Conservation (phyloP, 1,140 invertebrate species). For the Battus philenor region DNA sequence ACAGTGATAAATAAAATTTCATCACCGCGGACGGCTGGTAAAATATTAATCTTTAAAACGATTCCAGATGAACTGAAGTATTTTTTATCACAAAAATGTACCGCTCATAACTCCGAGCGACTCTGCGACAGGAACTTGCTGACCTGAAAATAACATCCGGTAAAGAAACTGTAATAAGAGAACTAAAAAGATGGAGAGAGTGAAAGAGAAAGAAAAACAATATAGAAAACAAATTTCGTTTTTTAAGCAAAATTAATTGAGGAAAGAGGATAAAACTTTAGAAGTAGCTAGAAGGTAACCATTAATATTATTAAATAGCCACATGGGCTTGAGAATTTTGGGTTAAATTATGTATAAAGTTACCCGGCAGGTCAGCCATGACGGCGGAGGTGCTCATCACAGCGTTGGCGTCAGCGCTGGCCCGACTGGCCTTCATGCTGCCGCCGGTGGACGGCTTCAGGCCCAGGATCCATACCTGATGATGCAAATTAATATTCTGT, state of each 20-base stretch:
- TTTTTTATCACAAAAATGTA: constrained; percentile 35
- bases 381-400: constrained; percentile 96
- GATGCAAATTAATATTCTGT: too few relatives aligned
- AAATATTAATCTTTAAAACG: not conserved
- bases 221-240: too few relatives aligned
- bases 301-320: too few relatives aligned
- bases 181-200: too few relatives aligned
- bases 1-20: too few relatives aligned
- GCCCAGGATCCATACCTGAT: constrained; percentile 94
- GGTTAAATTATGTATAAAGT: too few relatives aligned
- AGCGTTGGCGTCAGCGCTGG: constrained; percentile 88
- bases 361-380: constrained; percentile 93
- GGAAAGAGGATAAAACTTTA: too few relatives aligned
- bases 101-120: constrained; percentile 69
- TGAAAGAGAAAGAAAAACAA: too few relatives aligned
- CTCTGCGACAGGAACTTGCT: constrained; percentile 69
- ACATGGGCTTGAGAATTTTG: too few relatives aligned
- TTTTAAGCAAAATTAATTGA: too few relatives aligned
- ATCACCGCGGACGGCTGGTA: too few relatives aligned
- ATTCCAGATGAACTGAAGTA: constrained; percentile 45
- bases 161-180: constrained; percentile 20
- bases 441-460: constrained; percentile 95
- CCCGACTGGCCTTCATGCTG: constrained; percentile 87
- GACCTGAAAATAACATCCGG: constrained; percentile 49
- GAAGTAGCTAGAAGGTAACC: too few relatives aligned